Percentiles rank a stretch among this genome's conserved stretches.
phyloP scores from a whole-genome alignment of 2,113 vertebrate species.

The Lampris incognitus region DNA sequence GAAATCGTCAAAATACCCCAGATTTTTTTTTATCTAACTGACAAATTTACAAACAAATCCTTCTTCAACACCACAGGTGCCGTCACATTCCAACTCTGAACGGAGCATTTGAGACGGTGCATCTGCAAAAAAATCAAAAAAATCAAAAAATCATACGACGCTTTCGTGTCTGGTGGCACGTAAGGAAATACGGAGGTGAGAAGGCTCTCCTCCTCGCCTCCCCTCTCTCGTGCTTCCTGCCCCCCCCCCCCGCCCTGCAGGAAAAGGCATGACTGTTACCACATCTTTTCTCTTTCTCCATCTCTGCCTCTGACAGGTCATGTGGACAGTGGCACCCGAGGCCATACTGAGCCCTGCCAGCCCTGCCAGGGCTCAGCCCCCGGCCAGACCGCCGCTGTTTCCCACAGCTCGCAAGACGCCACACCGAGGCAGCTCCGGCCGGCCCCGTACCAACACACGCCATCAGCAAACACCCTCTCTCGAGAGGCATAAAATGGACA shows the following conservation, averaged over 20 bases:
- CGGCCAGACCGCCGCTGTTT: constrained; percentile 55
- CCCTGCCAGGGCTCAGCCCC: constrained; percentile 60
- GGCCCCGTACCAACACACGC: constrained; percentile 21
- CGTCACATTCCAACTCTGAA: not conserved
- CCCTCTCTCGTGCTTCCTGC: not conserved
- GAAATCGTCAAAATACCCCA: not conserved
- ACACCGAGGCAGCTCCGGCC: constrained; percentile 21
- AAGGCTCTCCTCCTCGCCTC: constrained; percentile 23
- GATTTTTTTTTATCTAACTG: too few species aligned
- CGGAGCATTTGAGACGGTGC: not conserved
- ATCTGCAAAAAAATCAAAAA: constrained; percentile 13
- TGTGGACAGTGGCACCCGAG: constrained; percentile 43
- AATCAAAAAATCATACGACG: constrained; percentile 5
- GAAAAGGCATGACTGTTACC: constrained; percentile 30
- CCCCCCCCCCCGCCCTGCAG: constrained; percentile 11
- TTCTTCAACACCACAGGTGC: not conserved
- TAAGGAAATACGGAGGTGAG: constrained; percentile 17
- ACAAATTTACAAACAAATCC: not conserved
- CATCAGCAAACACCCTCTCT: not conserved
- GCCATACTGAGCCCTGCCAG: not conserved
- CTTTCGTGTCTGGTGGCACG: constrained; percentile 14
- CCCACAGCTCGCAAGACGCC: constrained; percentile 35
- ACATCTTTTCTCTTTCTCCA: constrained; percentile 32
- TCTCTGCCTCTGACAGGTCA: constrained; percentile 48
- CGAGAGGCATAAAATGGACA: constrained; percentile 1